Base-by-base conservation (phyloP, 1,140 invertebrate species). In the Macrobrachium nipponense region DNA sequence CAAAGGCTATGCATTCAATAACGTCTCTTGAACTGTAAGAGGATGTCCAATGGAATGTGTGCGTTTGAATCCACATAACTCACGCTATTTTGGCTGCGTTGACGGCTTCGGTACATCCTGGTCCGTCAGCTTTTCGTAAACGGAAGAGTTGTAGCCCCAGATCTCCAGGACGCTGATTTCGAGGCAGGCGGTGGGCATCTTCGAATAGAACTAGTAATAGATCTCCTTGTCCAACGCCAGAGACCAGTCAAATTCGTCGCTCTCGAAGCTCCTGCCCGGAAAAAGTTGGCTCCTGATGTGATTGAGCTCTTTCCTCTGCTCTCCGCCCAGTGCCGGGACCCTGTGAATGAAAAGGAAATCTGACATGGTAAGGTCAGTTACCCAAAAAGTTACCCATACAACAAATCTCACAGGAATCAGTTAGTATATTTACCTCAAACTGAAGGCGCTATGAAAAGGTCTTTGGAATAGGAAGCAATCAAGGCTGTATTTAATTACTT, bases 91-190 rank as follows among this genome's bases (percentile, higher is more conserved):
- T 93, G 36, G 92, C 90, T 60, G 91, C 90, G 91, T 95, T 95
- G 58, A 96, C 90, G 89, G 92, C 93, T 12, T 91, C 89, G 15
- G 95, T 89, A 96, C 94, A 82, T 95, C 93, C 76, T 93, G 88
- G 89, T 92, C 93, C 3, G 94, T 94, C 73, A 94, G 90, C 66
- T 91, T 91, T 17, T 90, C 90, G 66, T 95, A 93, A 68, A 91
- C 81, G 20, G 91, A 90, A 59, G 90, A 90, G 90, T 95, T 91
- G 89, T 93, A 95, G 44, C 93, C 92, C 95, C 95, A 96, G 85
- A 96, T 91, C 90, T 96, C 95, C 75, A 95, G 90, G 87, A 96
- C 92, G 91, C 94, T 95, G 86, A 92, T 91, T 83, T 94, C 90
- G 66, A 94, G 92, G 89, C 95, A 96, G 61, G 91, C 92, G 75